Conservation (phyloP, 2,113 vertebrate genomes). For the Otis tarda region DNA sequence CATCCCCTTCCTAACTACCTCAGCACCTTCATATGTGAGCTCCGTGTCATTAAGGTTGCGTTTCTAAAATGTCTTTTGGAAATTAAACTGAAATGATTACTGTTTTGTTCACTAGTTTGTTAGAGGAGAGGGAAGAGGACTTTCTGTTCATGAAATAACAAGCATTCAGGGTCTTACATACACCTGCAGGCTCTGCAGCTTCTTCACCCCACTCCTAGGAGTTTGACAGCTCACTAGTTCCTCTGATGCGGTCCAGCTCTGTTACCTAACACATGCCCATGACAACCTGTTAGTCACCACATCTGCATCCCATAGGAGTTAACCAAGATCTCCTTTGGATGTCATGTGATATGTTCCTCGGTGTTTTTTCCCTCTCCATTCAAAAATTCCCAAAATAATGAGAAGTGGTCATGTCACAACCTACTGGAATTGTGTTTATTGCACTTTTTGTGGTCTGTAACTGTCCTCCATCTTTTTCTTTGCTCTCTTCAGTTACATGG, state of each 20-base stretch:
- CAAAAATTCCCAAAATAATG: background rate
- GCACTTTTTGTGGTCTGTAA: background rate
- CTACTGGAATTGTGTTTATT: background rate
- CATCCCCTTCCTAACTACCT: background rate
- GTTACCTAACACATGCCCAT: background rate
- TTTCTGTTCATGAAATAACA: background rate
- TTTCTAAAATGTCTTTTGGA: background rate
- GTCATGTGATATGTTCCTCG: background rate
- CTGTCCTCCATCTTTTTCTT: background rate
- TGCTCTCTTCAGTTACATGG: background rate
- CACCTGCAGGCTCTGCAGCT: rapidly evolving
- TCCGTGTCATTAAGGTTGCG: background rate
- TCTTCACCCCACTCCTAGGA: background rate
- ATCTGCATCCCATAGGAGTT: background rate
- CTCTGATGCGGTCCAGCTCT: background rate
- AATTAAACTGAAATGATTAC: background rate
- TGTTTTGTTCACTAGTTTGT: background rate
- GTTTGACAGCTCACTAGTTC: background rate
- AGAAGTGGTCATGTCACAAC: background rate
- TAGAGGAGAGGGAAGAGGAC: background rate
- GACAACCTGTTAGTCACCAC: background rate
- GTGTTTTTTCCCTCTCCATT: background rate
- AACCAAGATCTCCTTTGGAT: background rate
- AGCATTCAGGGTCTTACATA: background rate
- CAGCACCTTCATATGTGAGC: background rate